Conservation (phyloP, 2,113 vertebrate species). For the Ammodytes marinus region DNA sequence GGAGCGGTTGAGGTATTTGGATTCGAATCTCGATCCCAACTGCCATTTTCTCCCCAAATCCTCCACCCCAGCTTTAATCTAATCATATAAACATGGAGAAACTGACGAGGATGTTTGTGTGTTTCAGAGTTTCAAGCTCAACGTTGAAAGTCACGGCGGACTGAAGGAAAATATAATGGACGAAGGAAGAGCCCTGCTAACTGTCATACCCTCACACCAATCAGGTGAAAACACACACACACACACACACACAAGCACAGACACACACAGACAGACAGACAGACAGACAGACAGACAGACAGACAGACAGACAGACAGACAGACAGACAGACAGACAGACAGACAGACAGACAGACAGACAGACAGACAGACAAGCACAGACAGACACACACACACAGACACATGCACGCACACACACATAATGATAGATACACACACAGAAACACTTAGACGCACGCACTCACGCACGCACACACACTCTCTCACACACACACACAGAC, state of each 20-base stretch:
- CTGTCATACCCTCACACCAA: constrained; percentile 95
- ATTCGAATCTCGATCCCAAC: no score
- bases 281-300: no score
- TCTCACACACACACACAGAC: no score
- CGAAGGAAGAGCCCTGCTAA: constrained; percentile 92
- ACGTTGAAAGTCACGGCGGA: constrained; percentile 91
- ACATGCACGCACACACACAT: no score
- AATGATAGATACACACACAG: no score
- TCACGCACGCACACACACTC: constrained; percentile 25
- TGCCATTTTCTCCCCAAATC: no score
- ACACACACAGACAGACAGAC: no score
- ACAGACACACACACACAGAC: no score
- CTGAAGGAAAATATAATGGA: constrained; percentile 96
- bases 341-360: constrained; percentile 26
- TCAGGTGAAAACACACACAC: constrained; percentile 86
- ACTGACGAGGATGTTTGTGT: constrained; percentile 16
- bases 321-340: not conserved
- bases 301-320: not conserved
- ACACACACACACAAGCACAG: constrained; percentile 52
- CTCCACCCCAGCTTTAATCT: not conserved
- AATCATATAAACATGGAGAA: not conserved
- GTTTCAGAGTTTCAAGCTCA: constrained; percentile 94
- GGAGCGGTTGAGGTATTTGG: no score
- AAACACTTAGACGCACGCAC: not conserved
- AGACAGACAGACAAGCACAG: no score